These are phyloP conservation scores for Drosophila sturtevanti DNA, from an alignment of 1,140 invertebrate genomes.

Conservation along the genomic window DNA sequence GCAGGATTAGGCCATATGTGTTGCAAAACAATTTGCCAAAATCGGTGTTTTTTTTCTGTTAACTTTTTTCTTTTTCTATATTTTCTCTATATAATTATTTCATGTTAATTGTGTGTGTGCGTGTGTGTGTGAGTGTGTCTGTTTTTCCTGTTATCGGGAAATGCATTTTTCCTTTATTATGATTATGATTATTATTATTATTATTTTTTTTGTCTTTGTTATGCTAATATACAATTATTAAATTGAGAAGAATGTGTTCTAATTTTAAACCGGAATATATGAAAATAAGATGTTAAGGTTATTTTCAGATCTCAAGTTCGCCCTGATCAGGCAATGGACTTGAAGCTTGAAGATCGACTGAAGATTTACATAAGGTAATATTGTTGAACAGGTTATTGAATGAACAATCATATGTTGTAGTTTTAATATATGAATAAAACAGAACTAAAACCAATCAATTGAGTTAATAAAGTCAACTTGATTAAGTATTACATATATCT, in stretches of 20 bases:
- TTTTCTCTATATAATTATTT: slow-evolving; percentile 20
- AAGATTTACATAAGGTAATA: slow-evolving; percentile 36
- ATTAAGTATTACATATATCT: not conserved
- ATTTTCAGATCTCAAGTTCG: slow-evolving; percentile 43
- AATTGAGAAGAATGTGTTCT: slow-evolving; percentile 30
- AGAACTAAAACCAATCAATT: not conserved
- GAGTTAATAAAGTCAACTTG: not conserved
- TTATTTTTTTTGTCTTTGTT: slow-evolving; percentile 54
- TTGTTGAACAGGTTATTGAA: slow-evolving; percentile 40
- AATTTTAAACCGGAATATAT: slow-evolving; percentile 30
- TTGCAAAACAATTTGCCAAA: not conserved
- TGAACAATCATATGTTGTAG: not conserved
- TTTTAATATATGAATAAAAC: not conserved
- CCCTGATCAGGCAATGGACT: slow-evolving; percentile 11
- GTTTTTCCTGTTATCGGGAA: slow-evolving; percentile 48
- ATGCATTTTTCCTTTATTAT: slow-evolving; percentile 52
- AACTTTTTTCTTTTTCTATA: slow-evolving; percentile 24
- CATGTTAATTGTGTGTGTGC: slow-evolving; percentile 56
- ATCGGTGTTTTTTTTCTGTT: slow-evolving; percentile 11
- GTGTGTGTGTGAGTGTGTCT: slow-evolving; percentile 32
- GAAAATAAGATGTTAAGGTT: slow-evolving; percentile 7
- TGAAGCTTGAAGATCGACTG: slow-evolving; percentile 1
- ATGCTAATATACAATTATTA: slow-evolving; percentile 53
- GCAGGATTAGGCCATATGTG: slow-evolving; percentile 54
- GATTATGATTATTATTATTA: not conserved